phyloP scores from a whole-genome alignment of 2,888 invertebrate species.

The Smittia aterrima region DNA sequence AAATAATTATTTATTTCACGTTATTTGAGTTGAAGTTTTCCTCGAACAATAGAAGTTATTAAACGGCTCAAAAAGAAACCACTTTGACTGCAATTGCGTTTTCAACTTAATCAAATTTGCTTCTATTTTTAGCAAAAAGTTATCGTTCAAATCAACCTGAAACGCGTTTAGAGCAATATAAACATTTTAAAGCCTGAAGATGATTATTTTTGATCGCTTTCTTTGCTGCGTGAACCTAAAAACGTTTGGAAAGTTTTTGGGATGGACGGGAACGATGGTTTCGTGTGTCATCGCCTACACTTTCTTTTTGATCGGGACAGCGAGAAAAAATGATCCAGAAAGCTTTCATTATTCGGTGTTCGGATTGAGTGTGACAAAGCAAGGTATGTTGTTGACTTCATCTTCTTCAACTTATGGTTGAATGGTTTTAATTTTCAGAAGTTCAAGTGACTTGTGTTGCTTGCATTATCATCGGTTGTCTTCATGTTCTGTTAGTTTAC shows the following conservation, averaged over 20 bases:
- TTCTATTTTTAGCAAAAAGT: background rate
- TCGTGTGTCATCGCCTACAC: background rate
- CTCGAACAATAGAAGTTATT: background rate
- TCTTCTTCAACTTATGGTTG: no score
- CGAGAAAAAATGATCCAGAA: background rate
- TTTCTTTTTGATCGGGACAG: background rate
- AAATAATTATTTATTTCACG: background rate
- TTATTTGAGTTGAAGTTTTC: background rate
- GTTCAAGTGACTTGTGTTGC: no score
- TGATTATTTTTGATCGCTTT: slow-evolving; percentile 35
- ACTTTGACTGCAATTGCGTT: background rate
- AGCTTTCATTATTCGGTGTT: background rate
- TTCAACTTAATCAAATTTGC: background rate
- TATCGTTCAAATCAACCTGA: background rate
- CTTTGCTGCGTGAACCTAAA: slow-evolving; percentile 17
- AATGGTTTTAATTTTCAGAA: no score
- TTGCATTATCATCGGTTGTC: no score
- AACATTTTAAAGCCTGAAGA: background rate
- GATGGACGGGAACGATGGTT: background rate
- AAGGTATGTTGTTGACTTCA: no score
- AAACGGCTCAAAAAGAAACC: background rate
- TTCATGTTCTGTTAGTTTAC: slow-evolving; percentile 7
- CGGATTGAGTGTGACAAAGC: no score
- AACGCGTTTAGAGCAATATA: background rate
- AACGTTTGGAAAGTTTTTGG: slow-evolving; percentile 17